Evolutionary conservation across 2,888 invertebrate species (phyloP).

Genomic region (Tetrapedia diversipes): DNA sequence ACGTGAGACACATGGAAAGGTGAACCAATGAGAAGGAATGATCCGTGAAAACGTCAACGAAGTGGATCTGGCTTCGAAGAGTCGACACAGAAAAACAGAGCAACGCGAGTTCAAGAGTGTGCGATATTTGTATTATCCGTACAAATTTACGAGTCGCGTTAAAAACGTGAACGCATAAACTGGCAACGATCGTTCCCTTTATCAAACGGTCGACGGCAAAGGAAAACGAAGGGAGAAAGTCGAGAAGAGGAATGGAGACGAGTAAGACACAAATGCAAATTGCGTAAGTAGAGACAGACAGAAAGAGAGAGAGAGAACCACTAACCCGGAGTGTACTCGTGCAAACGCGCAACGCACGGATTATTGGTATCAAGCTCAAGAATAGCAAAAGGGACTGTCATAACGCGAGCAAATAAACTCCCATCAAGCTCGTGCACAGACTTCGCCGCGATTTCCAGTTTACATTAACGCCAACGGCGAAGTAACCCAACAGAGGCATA

Average conservation of each 20-base stretch:
- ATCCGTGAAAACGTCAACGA: conserved; percentile 41
- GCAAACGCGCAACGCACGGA: conserved; percentile 47
- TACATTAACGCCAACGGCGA: conserved; percentile 53
- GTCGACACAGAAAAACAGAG: not conserved
- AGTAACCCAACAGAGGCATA: conserved; percentile 38
- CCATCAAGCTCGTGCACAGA: conserved; percentile 42
- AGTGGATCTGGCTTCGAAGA: conserved; percentile 46
- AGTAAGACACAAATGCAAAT: conserved; percentile 56
- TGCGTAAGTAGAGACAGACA: conserved; percentile 56
- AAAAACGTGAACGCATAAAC: conserved; percentile 59
- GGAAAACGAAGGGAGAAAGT: conserved; percentile 24
- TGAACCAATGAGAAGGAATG: conserved; percentile 20
- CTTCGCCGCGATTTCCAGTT: conserved; percentile 51
- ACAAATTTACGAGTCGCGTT: conserved; percentile 62
- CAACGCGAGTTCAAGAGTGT: conserved; percentile 14
- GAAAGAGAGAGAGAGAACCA: no score
- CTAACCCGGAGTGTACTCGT: conserved; percentile 34
- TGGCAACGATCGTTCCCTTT: conserved; percentile 53
- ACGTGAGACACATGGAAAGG: conserved; percentile 11
- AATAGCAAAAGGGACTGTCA: conserved; percentile 59
- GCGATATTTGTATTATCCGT: conserved; percentile 39
- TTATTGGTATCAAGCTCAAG: conserved; percentile 62
- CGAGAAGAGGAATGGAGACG: conserved; percentile 27
- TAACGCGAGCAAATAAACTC: conserved; percentile 62
- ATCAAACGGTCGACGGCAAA: conserved; percentile 17